Evolutionary conservation across 30 jellyfish, hydroid and myxozoan genomes (phyloP), one percentile per base, ranked within the genome.

Genomic region (Turritopsis dohrnii): DNA sequence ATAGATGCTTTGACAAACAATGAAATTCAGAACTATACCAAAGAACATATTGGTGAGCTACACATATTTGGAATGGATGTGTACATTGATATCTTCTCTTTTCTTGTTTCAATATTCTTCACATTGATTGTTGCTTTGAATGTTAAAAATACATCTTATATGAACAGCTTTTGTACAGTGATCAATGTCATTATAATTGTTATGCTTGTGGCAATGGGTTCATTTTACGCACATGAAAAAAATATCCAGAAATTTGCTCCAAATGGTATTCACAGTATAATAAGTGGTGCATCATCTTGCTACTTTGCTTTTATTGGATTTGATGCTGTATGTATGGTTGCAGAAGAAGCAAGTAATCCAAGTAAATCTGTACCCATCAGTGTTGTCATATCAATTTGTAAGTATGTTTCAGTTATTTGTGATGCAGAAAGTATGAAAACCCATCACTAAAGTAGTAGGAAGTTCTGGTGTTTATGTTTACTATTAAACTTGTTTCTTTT

Each of bases 251-350:
- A 81, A 29, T 90, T 86, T 86, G 89, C 89, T 21, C 97, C 97
- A 54, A 82, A 20, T 76, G 96, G 96, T 21, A 89, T 30, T 22
- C 30, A 80, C 52, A 92, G 95, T 7, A 80, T 90, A 25, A 77
- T 90, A n/a, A 41, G 86, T 82, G 97, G 97, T 30, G 97, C 97
- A 75, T 90, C 97, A 29, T 86, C 95, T 1, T 90, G 97, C 65
- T 90, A 81, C 73, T 90, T 85, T 79, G 97, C 97, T 4, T 90
- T 90, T 87, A 90, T 90, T 86, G 97, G 97, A 29, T 90, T 90
- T 79, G 97, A 90, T 72, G 95, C 84, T 5, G 85, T 90, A 27
- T 92, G 95, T 18, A 90, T 92, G 75, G 77, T 86, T 16, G 95
- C 95, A 3, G 97, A 90, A 74, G 97, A 90, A 71, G 97, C 97